phyloP scores from a whole-genome alignment of 2,113 vertebrate species.

The Columbina picui region DNA sequence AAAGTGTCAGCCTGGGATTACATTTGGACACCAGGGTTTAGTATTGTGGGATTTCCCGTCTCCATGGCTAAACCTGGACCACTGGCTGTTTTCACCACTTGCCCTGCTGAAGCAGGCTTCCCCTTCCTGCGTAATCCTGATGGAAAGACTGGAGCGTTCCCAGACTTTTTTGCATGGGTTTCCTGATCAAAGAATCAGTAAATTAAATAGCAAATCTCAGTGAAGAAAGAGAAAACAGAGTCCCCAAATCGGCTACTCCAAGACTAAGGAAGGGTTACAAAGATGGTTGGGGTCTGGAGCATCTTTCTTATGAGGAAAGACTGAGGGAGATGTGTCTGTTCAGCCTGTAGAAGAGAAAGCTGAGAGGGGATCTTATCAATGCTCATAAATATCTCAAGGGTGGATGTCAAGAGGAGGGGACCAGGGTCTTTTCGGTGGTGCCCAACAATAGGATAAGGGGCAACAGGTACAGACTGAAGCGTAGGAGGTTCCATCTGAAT shows the following conservation, averaged over 20 bases:
- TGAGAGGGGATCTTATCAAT: too few species aligned
- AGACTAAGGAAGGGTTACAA: background rate
- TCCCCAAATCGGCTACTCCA: background rate
- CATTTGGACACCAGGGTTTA: background rate
- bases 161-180: background rate
- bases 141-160: accelerated
- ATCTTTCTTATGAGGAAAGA: too few species aligned
- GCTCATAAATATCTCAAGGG: too few species aligned
- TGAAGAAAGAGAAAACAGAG: background rate
- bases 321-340: too few species aligned
- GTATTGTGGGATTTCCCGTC: background rate
- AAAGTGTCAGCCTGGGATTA: background rate
- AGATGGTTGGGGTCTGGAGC: too few species aligned
- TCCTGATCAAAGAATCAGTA: background rate
- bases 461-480: too few species aligned
- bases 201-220: background rate
- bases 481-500: too few species aligned
- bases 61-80: background rate
- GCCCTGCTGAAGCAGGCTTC: background rate
- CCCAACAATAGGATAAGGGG: too few species aligned
- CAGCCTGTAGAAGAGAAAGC: too few species aligned
- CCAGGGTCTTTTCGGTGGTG: too few species aligned
- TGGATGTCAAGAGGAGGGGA: too few species aligned
- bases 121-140: background rate
- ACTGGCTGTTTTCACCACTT: background rate